Evolutionary conservation across 2,888 invertebrate species (phyloP), one percentile per base, ranked within the genome.

Genomic region (Carabus problematicus): DNA sequence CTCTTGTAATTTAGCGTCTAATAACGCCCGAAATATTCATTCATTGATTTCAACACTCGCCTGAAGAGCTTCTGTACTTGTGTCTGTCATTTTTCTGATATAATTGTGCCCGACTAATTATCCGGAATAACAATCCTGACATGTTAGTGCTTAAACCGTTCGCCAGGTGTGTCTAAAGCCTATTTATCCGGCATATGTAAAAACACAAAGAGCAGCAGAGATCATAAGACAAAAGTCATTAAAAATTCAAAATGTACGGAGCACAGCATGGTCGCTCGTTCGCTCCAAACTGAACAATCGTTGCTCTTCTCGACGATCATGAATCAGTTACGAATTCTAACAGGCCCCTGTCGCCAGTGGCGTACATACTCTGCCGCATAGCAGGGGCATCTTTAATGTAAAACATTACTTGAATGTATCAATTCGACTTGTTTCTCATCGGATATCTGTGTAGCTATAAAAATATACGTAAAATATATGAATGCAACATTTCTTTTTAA

Each of bases 211-310:
- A 52, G 56, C 40, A 52, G 56, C 40, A 47, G 16, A 66, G 56
- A 59, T 66, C 49, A 59, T 66, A 66, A 56, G 66, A 66, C 66
- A 66, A 29, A 29, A 52, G 42, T 66, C 66, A 66, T 66, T 66
- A 66, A 66, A n/a, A 66, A 66, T 66, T 58, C 66, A 66, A 66
- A 66, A 56, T 66, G 66, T 66, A 66, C 58, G 58, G 58, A 3
- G 58, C 66, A 58, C 66, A 66, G 66, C 66, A 59, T 45, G 66
- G 19, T 52, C 52, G 19, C 29, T 29, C 29, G 3, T 29, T 29
- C 29, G 29, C 29, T 29, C 29, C 29, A 29, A 29, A 29, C 29
- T 29, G 29, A 29, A 29, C 29, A 63, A 63, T 63, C 63, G 63
- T 42, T 63, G 63, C 29, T 29, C 29, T 63, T 63, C 63, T 52